A percentile compares a stretch with the other conserved stretches of the same genome.
phyloP scores from a whole-genome alignment of 2,113 vertebrate genomes.

The Spea bombifrons region DNA sequence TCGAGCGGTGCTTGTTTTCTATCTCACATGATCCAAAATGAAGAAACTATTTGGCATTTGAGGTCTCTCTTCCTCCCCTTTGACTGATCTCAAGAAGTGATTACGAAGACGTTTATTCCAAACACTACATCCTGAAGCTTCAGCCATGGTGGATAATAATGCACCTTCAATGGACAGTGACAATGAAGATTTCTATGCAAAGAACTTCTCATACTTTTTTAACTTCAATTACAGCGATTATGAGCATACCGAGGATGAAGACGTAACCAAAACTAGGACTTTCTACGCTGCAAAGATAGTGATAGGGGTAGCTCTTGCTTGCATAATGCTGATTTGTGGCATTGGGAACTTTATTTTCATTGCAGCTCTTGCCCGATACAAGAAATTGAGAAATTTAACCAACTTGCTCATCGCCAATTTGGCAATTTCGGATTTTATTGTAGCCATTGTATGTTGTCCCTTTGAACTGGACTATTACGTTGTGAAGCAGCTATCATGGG shows the following conservation, averaged over 20 bases:
- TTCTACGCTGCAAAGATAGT: constrained; percentile 88
- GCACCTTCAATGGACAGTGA: constrained; percentile 60
- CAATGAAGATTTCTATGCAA: constrained; percentile 49
- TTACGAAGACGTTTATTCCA: not conserved
- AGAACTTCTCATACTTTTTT: constrained; percentile 62
- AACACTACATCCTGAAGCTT: no score
- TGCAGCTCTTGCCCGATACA: constrained; percentile 80
- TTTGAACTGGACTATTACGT: constrained; percentile 98
- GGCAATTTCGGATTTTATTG: constrained; percentile 92
- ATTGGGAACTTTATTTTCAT: constrained; percentile 89
- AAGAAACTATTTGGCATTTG: constrained; percentile 10
- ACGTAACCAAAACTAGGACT: constrained; percentile 83
- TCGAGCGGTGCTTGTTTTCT: not conserved
- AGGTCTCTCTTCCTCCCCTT: not conserved
- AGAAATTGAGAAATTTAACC: constrained; percentile 92
- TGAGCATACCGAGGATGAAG: constrained; percentile 75
- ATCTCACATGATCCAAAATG: constrained; percentile 3
- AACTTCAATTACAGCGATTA: constrained; percentile 80
- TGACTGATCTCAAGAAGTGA: not conserved
- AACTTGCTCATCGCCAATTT: constrained; percentile 94
- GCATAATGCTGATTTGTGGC: constrained; percentile 92
- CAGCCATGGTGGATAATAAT: constrained; percentile 49
- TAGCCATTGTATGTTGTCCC: constrained; percentile 92
- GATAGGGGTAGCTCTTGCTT: constrained; percentile 76
- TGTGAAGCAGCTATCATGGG: constrained; percentile 89